Conservation (phyloP, 1,140 invertebrate genomes). For the Melitaea cinxia region DNA sequence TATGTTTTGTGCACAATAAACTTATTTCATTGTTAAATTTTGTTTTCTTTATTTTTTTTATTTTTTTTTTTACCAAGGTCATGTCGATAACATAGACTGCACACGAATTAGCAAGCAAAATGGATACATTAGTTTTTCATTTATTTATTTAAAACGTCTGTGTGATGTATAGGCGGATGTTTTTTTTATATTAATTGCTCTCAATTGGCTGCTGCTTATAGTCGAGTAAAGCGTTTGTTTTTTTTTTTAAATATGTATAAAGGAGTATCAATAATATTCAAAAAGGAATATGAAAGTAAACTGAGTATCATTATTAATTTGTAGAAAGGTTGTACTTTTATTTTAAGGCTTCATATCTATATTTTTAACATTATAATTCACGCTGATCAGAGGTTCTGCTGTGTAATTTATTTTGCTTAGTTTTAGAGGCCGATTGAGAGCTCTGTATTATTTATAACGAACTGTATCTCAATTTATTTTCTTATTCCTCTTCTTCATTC, state of each 20-base stretch:
- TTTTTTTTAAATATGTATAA: no score
- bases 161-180: constrained; percentile 51
- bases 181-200: constrained; percentile 17
- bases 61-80: constrained; percentile 13
- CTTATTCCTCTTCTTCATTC: constrained; percentile 51
- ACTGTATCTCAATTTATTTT: constrained; percentile 42
- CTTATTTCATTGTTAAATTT: constrained; percentile 65
- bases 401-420: background rate
- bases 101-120: constrained; percentile 57
- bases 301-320: background rate
- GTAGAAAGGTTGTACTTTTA: background rate
- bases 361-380: background rate
- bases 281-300: background rate
- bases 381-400: background rate
- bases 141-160: constrained; percentile 44
- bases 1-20: constrained; percentile 79
- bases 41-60: constrained; percentile 67
- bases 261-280: no score
- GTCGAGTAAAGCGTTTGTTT: background rate
- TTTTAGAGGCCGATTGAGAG: constrained; percentile 27
- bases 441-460: constrained; percentile 6
- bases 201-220: constrained; percentile 24
- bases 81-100: constrained; percentile 4
- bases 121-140: constrained; percentile 45
- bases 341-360: background rate